Evolutionary conservation across 2,888 invertebrate genomes (phyloP).

Genomic region (Dusona sp.): DNA sequence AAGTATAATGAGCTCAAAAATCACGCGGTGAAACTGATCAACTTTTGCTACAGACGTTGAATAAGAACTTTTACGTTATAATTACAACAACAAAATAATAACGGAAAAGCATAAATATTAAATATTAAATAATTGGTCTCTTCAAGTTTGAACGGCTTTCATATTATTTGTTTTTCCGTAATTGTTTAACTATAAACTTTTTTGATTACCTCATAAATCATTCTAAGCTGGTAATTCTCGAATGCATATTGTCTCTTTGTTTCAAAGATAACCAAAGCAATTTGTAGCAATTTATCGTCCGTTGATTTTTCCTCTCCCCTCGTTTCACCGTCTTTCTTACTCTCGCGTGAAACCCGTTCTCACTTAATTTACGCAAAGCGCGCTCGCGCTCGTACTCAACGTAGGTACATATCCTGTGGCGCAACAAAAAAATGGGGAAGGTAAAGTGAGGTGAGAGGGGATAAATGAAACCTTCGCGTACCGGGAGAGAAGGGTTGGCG

Average conservation of each 20-base stretch:
- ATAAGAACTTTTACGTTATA: neutral
- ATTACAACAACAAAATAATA: neutral
- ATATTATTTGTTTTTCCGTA: neutral
- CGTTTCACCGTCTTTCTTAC: constrained; percentile 10
- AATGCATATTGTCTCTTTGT: constrained; percentile 42
- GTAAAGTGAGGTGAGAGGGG: neutral
- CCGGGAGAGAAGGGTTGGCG: constrained; percentile 56
- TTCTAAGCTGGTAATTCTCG: constrained; percentile 14
- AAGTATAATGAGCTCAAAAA: constrained; percentile 9
- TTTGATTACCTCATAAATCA: neutral
- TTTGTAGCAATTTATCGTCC: constrained; percentile 57
- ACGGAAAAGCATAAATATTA: neutral
- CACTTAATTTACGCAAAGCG: constrained; percentile 56
- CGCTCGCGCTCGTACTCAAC: constrained; percentile 37
- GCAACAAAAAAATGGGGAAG: constrained; percentile 29
- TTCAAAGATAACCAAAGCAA: constrained; percentile 51
- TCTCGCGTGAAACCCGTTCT: constrained; percentile 45
- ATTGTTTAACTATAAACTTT: neutral
- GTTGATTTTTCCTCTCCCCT: constrained; percentile 5
- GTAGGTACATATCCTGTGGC: constrained; percentile 61
- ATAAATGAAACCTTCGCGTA: constrained; percentile 33
- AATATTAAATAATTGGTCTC: neutral
- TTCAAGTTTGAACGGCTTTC: neutral
- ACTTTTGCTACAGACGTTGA: constrained; percentile 29
- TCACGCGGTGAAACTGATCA: constrained; percentile 37